phyloP scores from a whole-genome alignment of 2,888 invertebrate genomes.

The Taphrorychus bicolor region DNA sequence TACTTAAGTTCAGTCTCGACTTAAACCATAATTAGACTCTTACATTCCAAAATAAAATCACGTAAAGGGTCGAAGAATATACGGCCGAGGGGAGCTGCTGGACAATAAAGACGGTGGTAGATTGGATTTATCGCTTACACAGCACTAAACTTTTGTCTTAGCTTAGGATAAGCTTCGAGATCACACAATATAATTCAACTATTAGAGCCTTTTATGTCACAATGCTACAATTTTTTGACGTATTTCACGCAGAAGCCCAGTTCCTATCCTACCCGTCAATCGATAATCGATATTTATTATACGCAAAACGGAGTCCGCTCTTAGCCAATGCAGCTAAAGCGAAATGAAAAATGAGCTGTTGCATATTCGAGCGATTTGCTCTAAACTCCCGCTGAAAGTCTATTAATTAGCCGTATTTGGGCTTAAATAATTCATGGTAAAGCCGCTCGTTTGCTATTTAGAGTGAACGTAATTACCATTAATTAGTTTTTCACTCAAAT shows the following conservation, averaged over 20 bases:
- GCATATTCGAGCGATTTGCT: constrained; percentile 11
- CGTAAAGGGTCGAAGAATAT: constrained; percentile 10
- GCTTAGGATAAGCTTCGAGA: too few relatives aligned
- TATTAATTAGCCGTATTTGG: constrained; percentile 21
- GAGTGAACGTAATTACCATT: constrained; percentile 1
- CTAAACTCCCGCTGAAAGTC: constrained; percentile 22
- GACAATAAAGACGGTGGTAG: constrained; percentile 14
- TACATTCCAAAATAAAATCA: constrained; percentile 8
- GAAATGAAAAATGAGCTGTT: constrained; percentile 16
- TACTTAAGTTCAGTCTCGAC: constrained; percentile 5
- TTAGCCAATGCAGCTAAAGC: constrained; percentile 8
- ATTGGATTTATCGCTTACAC: constrained; percentile 12
- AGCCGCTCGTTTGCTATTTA: constrained; percentile 6
- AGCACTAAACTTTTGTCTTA: too few relatives aligned
- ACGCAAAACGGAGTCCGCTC: neutral
- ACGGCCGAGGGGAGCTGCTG: neutral
- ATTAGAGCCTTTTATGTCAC: too few relatives aligned
- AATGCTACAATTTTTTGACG: too few relatives aligned
- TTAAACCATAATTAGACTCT: constrained; percentile 1
- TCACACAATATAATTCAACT: constrained; percentile 1
- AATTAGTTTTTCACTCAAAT: constrained; percentile 2
- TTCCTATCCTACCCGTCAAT: too few relatives aligned
- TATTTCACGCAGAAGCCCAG: too few relatives aligned
- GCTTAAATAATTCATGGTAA: constrained; percentile 7
- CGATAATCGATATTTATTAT: neutral